phyloP scores from a whole-genome alignment of 2,888 invertebrate species.

The Ephialtes manifestator region DNA sequence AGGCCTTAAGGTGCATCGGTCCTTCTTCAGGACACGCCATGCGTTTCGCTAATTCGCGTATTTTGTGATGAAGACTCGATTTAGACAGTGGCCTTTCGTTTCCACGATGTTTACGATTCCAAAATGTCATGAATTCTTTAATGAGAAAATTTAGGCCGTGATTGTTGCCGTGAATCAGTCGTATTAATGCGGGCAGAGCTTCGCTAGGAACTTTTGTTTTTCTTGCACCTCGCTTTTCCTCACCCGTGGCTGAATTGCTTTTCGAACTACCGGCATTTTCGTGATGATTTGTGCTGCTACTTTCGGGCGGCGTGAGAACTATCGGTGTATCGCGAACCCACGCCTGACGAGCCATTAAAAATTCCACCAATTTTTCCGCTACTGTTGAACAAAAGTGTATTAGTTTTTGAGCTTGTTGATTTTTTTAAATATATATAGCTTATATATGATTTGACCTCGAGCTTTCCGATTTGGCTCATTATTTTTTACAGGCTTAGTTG shows the following conservation, averaged over 20 bases:
- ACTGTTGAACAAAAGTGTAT: conserved; percentile 26
- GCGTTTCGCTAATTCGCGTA: conserved; percentile 89
- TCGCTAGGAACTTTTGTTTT: conserved; percentile 86
- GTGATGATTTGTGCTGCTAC: conserved; percentile 61
- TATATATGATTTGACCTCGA: no score
- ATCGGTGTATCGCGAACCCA: conserved; percentile 82
- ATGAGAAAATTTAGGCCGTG: conserved; percentile 88
- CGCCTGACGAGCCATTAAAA: conserved; percentile 78
- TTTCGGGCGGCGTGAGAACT: conserved; percentile 68
- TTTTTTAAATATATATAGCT: no score
- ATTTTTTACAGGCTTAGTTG: no score
- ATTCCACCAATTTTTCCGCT: conserved; percentile 73
- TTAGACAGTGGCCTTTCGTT: conserved; percentile 84
- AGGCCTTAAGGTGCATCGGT: conserved; percentile 87
- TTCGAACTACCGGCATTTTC: conserved; percentile 26
- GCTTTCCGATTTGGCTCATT: no score
- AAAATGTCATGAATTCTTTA: conserved; percentile 89
- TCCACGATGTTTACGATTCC: conserved; percentile 85
- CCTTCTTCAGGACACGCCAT: conserved; percentile 87
- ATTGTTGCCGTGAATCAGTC: conserved; percentile 90
- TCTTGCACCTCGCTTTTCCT: conserved; percentile 76
- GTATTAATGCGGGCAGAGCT: conserved; percentile 89
- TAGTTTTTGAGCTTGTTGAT: no score
- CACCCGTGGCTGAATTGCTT: conserved; percentile 32
- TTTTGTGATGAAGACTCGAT: conserved; percentile 86